phyloP scores from a whole-genome alignment of 2,888 invertebrate genomes.

The Malachius bipustulatus region DNA sequence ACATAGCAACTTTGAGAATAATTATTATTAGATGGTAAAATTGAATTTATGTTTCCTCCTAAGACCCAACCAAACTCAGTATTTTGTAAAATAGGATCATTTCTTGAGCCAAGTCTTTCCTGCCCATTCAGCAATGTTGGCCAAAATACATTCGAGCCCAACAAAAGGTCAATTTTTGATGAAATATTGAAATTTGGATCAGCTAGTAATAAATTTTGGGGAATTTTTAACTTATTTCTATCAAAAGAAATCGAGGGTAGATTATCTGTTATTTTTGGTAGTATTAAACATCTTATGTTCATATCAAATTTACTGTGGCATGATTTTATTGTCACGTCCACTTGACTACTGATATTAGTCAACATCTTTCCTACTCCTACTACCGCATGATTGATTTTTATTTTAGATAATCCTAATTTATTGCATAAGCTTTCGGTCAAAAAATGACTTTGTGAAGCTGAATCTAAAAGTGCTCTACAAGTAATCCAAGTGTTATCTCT shows the following conservation, averaged over 20 bases:
- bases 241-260: too few relatives aligned
- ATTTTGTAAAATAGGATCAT: slow-evolving; percentile 1
- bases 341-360: slow-evolving; percentile 8
- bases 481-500: too few relatives aligned
- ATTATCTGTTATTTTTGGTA: too few relatives aligned
- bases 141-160: slow-evolving; percentile 1
- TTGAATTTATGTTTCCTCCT: too few relatives aligned
- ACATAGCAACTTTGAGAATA: slow-evolving; percentile 5
- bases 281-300: too few relatives aligned
- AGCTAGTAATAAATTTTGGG: not conserved
- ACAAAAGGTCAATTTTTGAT: not conserved
- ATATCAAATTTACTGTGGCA: slow-evolving; percentile 9
- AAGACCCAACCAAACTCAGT: slow-evolving; percentile 1
- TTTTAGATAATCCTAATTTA: too few relatives aligned
- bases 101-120: slow-evolving; percentile 6
- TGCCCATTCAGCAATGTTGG: not conserved
- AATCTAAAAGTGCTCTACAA: slow-evolving; percentile 9
- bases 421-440: slow-evolving; percentile 5
- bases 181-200: slow-evolving; percentile 1
- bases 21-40: too few relatives aligned
- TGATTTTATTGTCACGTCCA: slow-evolving; percentile 10
- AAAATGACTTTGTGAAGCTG: slow-evolving; percentile 10
- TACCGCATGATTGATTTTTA: slow-evolving; percentile 9
- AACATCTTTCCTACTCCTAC: slow-evolving; percentile 11
- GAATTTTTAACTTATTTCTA: not conserved